Evolutionary conservation across 1,140 invertebrate genomes (phyloP).

Genomic region (Procambarus clarkii): DNA sequence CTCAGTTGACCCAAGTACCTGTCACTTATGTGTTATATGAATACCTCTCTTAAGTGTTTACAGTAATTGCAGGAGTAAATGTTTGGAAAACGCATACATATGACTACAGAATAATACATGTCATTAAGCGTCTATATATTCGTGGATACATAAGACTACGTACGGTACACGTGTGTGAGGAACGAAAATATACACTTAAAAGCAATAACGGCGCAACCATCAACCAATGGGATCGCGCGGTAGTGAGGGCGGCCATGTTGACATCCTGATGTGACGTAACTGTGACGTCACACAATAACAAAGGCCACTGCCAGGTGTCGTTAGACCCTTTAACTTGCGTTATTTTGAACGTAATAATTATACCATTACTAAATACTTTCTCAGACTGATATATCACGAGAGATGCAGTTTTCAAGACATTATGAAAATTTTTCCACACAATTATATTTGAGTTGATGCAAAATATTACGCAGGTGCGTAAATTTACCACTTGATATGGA

Average conservation of each 20-base stretch:
- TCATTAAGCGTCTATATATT: no score
- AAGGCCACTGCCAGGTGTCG: not conserved
- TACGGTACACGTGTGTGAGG: no score
- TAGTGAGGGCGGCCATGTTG: conserved; percentile 5
- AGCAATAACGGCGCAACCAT: not conserved
- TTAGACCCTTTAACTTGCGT: not conserved
- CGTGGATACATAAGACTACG: no score
- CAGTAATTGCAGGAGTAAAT: no score
- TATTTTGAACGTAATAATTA: not conserved
- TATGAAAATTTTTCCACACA: no score
- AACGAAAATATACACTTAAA: no score
- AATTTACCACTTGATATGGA: not conserved
- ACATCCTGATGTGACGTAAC: conserved; percentile 1
- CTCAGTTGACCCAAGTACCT: no score
- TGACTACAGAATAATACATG: no score
- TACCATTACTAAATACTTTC: not conserved
- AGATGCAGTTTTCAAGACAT: no score
- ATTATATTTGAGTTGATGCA: not conserved
- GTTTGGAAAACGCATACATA: no score
- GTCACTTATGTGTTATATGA: no score
- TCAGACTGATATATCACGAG: not conserved
- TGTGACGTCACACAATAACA: conserved; percentile 2
- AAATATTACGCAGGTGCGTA: not conserved
- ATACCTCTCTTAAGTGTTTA: no score
- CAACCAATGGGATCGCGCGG: not conserved